Percentiles rank a stretch among this genome's conserved stretches.
phyloP scores from a whole-genome alignment of 2,888 invertebrate species.

The Corythucha ciliata region DNA sequence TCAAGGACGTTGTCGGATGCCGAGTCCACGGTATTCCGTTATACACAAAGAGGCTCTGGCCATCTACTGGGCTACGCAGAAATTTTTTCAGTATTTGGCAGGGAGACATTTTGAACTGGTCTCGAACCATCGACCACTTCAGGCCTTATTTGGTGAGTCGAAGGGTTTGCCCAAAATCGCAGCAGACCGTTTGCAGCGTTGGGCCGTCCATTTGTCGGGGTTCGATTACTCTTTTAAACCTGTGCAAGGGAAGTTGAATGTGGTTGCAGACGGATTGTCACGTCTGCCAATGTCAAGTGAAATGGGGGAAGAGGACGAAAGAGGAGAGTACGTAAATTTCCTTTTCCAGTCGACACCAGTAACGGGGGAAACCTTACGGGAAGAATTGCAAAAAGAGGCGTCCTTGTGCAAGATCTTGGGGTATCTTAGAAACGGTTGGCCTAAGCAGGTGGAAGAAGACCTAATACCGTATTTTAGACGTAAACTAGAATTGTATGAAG shows the following conservation, averaged over 20 bases:
- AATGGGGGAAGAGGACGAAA: not conserved
- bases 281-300: not conserved
- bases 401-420: conserved; percentile 8
- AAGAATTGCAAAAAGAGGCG: conserved; percentile 13
- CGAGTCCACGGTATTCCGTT: conserved; percentile 39
- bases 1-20: conserved; percentile 36
- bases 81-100: conserved; percentile 39
- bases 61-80: conserved; percentile 38
- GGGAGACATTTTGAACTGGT: conserved; percentile 37
- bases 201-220: conserved; percentile 32
- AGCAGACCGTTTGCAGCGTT: conserved; percentile 38
- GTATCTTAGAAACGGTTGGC: conserved; percentile 17
- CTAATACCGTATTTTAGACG: conserved; percentile 14
- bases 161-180: conserved; percentile 39
- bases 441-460: conserved; percentile 6
- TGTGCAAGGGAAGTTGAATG: conserved; percentile 25
- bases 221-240: conserved; percentile 33
- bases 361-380: conserved; percentile 11
- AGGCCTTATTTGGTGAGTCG: conserved; percentile 36
- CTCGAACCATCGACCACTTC: conserved; percentile 39
- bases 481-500: conserved; percentile 17
- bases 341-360: conserved; percentile 5
- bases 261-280: conserved; percentile 11
- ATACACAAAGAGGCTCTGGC: conserved; percentile 39
- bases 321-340: not conserved